Conservation (phyloP, 1,140 invertebrate genomes). For the Nasonia giraulti region DNA sequence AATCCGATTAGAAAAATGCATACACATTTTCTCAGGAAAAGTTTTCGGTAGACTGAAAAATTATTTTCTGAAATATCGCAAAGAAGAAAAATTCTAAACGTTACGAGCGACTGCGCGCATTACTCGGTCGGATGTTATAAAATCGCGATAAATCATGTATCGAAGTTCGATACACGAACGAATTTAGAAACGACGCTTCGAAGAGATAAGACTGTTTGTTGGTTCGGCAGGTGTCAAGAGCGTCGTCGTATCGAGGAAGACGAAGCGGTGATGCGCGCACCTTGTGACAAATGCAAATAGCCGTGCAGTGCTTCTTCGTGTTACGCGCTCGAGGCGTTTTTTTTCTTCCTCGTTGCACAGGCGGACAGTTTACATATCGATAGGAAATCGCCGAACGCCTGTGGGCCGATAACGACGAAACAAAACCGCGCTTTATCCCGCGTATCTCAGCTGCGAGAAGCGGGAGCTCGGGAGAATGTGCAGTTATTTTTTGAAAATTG, state of each 20-base stretch:
- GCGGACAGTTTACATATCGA: conserved; percentile 9
- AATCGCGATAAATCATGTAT: not conserved
- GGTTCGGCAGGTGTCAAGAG: conserved; percentile 52
- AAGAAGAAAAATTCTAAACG: not conserved
- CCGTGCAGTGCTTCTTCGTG: conserved; percentile 6
- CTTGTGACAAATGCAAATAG: conserved; percentile 65
- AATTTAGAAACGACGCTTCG: conserved; percentile 29
- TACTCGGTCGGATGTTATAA: not conserved
- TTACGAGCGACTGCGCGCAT: not conserved
- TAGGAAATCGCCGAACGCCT: not conserved
- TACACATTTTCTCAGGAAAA: not conserved
- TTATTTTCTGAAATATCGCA: not conserved
- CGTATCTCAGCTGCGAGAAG: not conserved
- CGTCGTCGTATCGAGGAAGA: conserved; percentile 2
- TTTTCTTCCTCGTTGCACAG: not conserved
- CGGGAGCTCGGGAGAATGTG: not conserved
- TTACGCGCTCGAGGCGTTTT: conserved; percentile 6
- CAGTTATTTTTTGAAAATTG: conserved; percentile 22
- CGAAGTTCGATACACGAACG: not conserved
- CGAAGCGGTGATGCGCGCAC: conserved; percentile 55
- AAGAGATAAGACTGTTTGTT: conserved; percentile 50
- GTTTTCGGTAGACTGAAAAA: not conserved
- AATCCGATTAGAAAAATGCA: not conserved
- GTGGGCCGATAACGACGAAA: conserved; percentile 19
- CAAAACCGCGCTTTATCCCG: conserved; percentile 15